A percentile compares a stretch with the other conserved stretches of the same genome.
phyloP scores from a whole-genome alignment of 2,888 invertebrate species.

The Scotopteryx bipunctaria region DNA sequence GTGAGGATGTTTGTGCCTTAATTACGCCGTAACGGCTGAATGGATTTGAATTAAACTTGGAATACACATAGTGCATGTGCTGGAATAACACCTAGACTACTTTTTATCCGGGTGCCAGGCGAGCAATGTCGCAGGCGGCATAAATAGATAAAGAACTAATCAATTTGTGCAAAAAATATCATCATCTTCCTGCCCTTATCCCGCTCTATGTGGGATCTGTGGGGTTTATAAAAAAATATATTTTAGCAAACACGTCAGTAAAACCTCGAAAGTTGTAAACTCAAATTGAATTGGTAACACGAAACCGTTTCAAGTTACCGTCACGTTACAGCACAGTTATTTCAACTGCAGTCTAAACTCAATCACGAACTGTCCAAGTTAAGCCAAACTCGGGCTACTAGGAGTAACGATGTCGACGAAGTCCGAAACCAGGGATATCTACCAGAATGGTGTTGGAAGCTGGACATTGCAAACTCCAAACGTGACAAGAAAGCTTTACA shows the following conservation, averaged over 20 bases:
- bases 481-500: background rate
- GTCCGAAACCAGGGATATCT: constrained; percentile 2
- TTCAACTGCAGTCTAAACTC: constrained; percentile 22
- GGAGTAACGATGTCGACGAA: constrained; percentile 6
- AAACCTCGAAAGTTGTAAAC: background rate
- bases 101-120: no score
- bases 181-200: no score
- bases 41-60: no score
- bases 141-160: no score
- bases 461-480: background rate
- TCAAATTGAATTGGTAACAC: constrained; percentile 13
- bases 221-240: no score
- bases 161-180: no score
- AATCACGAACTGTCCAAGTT: constrained; percentile 23
- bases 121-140: no score
- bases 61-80: no score
- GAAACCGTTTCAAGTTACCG: constrained; percentile 12
- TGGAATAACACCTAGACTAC: no score
- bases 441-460: constrained; percentile 12
- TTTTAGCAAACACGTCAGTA: background rate
- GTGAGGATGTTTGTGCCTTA: no score
- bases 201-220: no score
- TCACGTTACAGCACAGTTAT: constrained; percentile 11
- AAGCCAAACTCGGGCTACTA: constrained; percentile 18
- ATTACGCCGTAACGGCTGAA: no score